Evolutionary conservation across 2,888 invertebrate genomes (phyloP), one percentile per base, ranked within the genome.

Genomic region (Acronicta aceris): DNA sequence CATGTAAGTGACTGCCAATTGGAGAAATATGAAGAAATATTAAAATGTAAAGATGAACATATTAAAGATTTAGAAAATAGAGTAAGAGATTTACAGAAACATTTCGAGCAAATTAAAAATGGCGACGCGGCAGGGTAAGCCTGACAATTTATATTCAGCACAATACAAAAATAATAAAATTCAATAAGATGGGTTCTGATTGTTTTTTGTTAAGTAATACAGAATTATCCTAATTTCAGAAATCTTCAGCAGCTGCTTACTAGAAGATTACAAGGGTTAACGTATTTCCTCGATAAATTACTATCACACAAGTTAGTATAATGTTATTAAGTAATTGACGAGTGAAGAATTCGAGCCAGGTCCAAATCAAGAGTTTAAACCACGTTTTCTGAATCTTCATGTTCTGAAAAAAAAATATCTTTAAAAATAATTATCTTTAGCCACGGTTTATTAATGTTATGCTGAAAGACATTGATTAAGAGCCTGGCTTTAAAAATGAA

Each of bases 201-300:
- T 30, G 30, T 30, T 30, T 30, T 10, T 9, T 2, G 30, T 33
- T 33, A 33, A 33, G 1, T 12, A 12, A 12, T 33, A 33, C 10
- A 10, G 12, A 12, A 12, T 33, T 12, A 50, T 45, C 12, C 21
- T 54, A 6, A 21, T 92, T 92, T 66, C 78, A 95, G 95, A 41
- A 94, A 94, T 74, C 86, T 95, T 8, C 93, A 95, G 66, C 89
- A 95, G 57, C 79, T 96, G 59, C 85, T 97, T 45, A 95, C 96
- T 25, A 93, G 91, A 5, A 94, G 96, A 38, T 88, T 97, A 51
- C 96, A 96, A 86, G 96, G 96, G 75, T 86, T 97, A 63, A 96
- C 96, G 0, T 93, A 95, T 77, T 96, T 96, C 81, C 87, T 97
- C 72, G 96, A 96, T 71, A 96, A 96, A 61, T 86, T 97, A 38